phyloP scores from a whole-genome alignment of 1,140 invertebrate genomes.

The Pomacea maculata region DNA sequence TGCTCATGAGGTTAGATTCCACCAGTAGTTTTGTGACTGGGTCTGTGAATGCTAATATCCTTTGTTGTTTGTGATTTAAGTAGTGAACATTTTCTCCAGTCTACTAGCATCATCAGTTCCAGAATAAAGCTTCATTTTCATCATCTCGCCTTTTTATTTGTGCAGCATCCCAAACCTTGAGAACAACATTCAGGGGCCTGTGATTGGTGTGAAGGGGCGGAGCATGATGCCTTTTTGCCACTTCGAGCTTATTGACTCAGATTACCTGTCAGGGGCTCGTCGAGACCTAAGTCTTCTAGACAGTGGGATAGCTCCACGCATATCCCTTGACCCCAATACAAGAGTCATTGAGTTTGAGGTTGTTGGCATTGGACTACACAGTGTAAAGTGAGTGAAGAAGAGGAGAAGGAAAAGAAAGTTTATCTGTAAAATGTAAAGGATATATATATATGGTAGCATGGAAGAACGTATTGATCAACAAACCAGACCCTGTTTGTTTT shows the following conservation, averaged over 20 bases:
- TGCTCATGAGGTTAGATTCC: too few relatives aligned
- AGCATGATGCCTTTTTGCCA: slow-evolving; percentile 66
- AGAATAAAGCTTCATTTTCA: background rate
- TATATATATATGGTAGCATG: too few relatives aligned
- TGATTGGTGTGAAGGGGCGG: slow-evolving; percentile 57
- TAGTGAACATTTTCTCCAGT: background rate
- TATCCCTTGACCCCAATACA: slow-evolving; percentile 63
- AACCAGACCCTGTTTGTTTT: too few relatives aligned
- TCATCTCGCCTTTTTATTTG: background rate
- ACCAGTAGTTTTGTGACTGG: background rate
- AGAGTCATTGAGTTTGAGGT: slow-evolving; percentile 63
- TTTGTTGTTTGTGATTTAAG: background rate
- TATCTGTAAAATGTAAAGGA: too few relatives aligned
- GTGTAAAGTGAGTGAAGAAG: slow-evolving; percentile 44
- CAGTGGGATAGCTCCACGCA: slow-evolving; percentile 56
- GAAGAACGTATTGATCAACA: too few relatives aligned
- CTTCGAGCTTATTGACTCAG: slow-evolving; percentile 65
- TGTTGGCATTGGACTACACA: slow-evolving; percentile 57
- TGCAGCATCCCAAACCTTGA: slow-evolving; percentile 62
- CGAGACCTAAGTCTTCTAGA: slow-evolving; percentile 62
- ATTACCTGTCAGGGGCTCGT: slow-evolving; percentile 61
- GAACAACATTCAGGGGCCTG: slow-evolving; percentile 53
- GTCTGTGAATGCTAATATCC: background rate
- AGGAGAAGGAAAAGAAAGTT: too few relatives aligned
- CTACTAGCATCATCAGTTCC: background rate